Evolutionary conservation across 2,888 invertebrate species (phyloP), one percentile per base, ranked within the genome.

Genomic region (Orchestes rusci): DNA sequence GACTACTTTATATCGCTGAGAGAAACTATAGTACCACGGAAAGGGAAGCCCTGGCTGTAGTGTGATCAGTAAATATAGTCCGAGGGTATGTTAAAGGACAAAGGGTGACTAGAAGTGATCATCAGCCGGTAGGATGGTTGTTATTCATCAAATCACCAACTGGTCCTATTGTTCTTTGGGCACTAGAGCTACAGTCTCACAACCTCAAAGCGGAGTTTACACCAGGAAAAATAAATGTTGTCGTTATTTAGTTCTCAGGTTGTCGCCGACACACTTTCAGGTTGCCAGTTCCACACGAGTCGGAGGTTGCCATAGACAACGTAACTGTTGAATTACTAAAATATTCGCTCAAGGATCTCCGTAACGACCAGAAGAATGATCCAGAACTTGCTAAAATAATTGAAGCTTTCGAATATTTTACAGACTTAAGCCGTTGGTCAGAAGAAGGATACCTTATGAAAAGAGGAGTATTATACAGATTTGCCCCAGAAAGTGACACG

Each of bases 81-180:
- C 18, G 65, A 17, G 62, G 61, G 0, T 72, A 67, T 45, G 51
- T 72, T 0, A 65, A 67, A 37, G 62, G 65, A 1, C 19, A 56
- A 2, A 36, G 52, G 1, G 65, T 70, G 13, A 50, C 50, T 0
- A 48, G 60, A 3, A 70, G 68, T 0, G 72, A 73, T 44, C 72
- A 72, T 43, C 63, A 68, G 43, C 66, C 70, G 0, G 53, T 74
- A 19, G 65, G 66, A 59, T 73, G 69, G 67, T 49, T 73, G 4
- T 50, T 66, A 48, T 53, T 56, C 1, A 27, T 69, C 3, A 67
- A 40, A 15, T 43, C 51, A 3, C 53, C 51, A 3, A 50, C 17
- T 12, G 68, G 68, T 8, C 47, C 70, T 19, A 48, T 73, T 0
- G 65, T 63, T 16, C 50, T 71, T 27, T 73, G 71, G 72, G 23